Conservation (phyloP, 2,888 invertebrate genomes). For the Aethes cnicana region DNA sequence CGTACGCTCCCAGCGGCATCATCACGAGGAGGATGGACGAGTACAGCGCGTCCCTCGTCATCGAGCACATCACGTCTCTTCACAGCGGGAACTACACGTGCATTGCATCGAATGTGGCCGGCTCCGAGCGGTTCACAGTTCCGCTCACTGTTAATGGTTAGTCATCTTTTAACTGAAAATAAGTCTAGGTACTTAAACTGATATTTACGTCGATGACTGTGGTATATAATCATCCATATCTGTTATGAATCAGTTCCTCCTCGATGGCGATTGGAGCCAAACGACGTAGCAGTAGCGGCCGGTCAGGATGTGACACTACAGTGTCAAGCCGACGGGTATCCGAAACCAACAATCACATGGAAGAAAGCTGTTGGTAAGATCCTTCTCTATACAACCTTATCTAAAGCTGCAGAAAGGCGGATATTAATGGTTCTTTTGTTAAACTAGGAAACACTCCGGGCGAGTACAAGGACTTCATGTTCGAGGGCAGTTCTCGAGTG, state of each 20-base stretch:
- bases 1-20: slow-evolving; percentile 76
- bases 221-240: not conserved
- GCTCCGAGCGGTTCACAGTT: slow-evolving; percentile 88
- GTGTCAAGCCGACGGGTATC: slow-evolving; percentile 96
- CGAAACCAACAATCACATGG: slow-evolving; percentile 94
- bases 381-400: not conserved
- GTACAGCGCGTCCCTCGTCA: slow-evolving; percentile 92
- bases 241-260: slow-evolving; percentile 87
- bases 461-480: slow-evolving; percentile 91
- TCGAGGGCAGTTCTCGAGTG: slow-evolving; percentile 89
- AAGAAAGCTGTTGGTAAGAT: slow-evolving; percentile 90
- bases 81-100: slow-evolving; percentile 97
- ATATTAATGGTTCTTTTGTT: not conserved
- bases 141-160: slow-evolving; percentile 92
- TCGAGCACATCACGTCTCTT: slow-evolving; percentile 91
- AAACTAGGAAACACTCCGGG: slow-evolving; percentile 84
- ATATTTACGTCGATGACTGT: no score
- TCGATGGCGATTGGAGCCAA: slow-evolving; percentile 93
- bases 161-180: no score
- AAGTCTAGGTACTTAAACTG: no score
- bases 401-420: no score
- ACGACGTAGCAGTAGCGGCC: slow-evolving; percentile 90
- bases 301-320: slow-evolving; percentile 92
- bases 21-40: slow-evolving; percentile 86
- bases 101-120: slow-evolving; percentile 93